Conservation (phyloP, 2,113 vertebrate species). For the Camelus dromedarius region DNA sequence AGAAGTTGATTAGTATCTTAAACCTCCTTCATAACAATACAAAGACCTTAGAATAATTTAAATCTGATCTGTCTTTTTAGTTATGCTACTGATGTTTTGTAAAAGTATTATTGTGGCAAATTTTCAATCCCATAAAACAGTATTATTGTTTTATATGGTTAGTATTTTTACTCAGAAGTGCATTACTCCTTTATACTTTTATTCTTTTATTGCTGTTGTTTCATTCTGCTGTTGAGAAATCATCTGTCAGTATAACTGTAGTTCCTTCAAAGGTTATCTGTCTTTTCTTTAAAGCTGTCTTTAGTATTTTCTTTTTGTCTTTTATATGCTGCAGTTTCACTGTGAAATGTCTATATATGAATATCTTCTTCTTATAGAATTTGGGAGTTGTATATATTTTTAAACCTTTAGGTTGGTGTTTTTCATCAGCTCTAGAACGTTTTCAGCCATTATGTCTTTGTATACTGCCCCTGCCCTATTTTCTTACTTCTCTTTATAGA, state of each 20-base stretch:
- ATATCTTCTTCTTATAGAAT: conserved; percentile 11
- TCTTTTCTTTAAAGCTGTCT: background rate
- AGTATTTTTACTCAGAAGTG: background rate
- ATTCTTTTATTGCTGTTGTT: background rate
- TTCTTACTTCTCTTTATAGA: background rate
- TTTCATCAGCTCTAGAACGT: background rate
- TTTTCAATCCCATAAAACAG: conserved; percentile 14
- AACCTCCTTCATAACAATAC: background rate
- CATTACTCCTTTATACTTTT: background rate
- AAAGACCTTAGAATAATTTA: background rate
- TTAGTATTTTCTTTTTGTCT: conserved; percentile 8
- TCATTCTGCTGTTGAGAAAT: background rate
- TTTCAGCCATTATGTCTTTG: background rate
- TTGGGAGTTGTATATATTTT: background rate
- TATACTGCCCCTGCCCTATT: background rate
- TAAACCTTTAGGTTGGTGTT: conserved; percentile 8
- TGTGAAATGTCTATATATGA: background rate
- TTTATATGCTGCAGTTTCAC: background rate
- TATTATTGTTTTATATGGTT: background rate
- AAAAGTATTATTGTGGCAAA: background rate
- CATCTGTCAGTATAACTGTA: background rate
- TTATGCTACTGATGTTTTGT: background rate
- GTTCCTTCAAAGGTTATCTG: background rate
- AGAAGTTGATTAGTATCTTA: conserved; percentile 5
- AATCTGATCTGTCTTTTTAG: background rate